These are phyloP conservation scores for Lordiphosa collinella DNA, from an alignment of 1,140 invertebrate species.

Conservation along the genomic window DNA sequence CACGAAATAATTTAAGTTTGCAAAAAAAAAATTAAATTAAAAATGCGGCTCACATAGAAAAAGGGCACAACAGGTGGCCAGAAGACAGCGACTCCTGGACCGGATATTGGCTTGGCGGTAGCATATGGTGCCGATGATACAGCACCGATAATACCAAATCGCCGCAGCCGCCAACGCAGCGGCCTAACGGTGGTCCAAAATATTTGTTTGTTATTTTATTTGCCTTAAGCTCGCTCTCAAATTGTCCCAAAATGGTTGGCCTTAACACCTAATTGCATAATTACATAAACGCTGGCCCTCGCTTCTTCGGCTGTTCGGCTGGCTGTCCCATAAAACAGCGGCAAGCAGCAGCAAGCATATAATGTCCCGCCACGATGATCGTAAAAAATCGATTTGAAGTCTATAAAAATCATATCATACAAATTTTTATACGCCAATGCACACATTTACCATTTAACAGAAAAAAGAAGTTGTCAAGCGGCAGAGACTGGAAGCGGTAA, in stretches of 20 bases:
- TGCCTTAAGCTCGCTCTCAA: no score
- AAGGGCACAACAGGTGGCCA: conserved; percentile 59
- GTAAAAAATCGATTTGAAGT: conserved; percentile 75
- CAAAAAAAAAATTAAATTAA: conserved; percentile 15
- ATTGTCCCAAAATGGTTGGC: not conserved
- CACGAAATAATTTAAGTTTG: conserved; percentile 53
- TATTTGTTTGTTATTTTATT: conserved; percentile 40
- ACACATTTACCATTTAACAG: conserved; percentile 21
- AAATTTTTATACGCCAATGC: conserved; percentile 62
- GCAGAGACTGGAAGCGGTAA: not conserved
- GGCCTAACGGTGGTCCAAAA: not conserved
- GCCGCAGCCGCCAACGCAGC: conserved; percentile 3
- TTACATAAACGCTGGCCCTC: conserved; percentile 20
- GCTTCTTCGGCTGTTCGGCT: not conserved
- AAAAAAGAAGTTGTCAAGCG: conserved; percentile 4
- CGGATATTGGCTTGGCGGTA: conserved; percentile 37
- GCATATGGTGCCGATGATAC: conserved; percentile 29
- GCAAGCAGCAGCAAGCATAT: conserved; percentile 43
- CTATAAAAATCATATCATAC: conserved; percentile 76
- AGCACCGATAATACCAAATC: conserved; percentile 33
- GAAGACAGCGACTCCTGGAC: conserved; percentile 12
- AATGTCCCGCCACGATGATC: conserved; percentile 57
- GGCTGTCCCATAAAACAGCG: conserved; percentile 64
- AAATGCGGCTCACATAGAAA: conserved; percentile 56
- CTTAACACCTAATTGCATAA: conserved; percentile 71